These are phyloP conservation scores for Neosilurus hyrtlii DNA, from an alignment of 2,797 vertebrate species.

Conservation along the genomic window DNA sequence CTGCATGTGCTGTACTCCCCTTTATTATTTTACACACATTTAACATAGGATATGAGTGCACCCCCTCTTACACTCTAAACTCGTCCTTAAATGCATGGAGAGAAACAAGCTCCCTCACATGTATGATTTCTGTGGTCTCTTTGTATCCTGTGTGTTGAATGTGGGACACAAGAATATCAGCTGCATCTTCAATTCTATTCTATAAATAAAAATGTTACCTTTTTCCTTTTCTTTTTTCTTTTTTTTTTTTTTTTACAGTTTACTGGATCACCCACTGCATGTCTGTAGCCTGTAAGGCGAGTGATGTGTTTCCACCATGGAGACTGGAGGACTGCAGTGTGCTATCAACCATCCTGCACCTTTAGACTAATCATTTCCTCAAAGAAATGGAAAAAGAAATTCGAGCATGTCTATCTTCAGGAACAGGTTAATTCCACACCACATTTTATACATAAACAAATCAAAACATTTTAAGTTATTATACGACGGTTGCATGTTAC, in stretches of 20 bases:
- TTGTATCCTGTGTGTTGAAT: not conserved
- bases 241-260: too few species aligned
- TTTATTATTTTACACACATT: not conserved
- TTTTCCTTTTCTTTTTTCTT: too few species aligned
- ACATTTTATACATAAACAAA: not conserved
- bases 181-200: not conserved
- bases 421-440: not conserved
- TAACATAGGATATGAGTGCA: not conserved
- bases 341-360: not conserved
- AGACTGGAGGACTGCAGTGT: not conserved
- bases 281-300: slow-evolving; percentile 31
- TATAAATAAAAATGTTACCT: too few species aligned
- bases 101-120: not conserved
- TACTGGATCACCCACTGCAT: slow-evolving; percentile 25
- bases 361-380: not conserved
- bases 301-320: not conserved
- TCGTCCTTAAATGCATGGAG: not conserved
- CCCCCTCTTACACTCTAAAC: not conserved
- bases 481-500: too few species aligned
- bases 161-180: not conserved
- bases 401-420: too few species aligned
- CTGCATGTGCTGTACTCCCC: not conserved
- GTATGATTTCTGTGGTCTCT: not conserved
- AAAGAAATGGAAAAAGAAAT: not conserved
- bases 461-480: not conserved